Evolutionary conservation across 1,140 invertebrate species (phyloP), one percentile per base, ranked within the genome.

Genomic region (Physella acuta): DNA sequence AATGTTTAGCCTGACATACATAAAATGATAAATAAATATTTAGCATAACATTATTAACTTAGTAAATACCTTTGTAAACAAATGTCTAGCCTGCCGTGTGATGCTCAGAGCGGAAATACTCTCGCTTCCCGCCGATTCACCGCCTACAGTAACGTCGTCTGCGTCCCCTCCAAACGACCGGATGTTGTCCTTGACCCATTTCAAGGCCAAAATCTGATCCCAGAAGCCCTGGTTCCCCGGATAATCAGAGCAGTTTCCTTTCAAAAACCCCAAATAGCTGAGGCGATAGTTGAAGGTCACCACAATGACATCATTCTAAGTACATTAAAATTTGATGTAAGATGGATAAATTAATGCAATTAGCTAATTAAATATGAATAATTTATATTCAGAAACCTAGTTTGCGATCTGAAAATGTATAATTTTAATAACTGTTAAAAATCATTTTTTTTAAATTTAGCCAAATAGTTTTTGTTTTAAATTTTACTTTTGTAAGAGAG

Each of bases 181-280:
- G 51, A 81, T 78, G 67, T 82, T 79, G 49, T 74, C 65, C 24
- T 76, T 71, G n/a, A 81, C 69, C 94, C 94, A 97, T 72, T 92
- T 88, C 71, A 98, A 91, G 1, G 94, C 95, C 78, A 96, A 75
- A 0, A 92, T 90, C 85, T 97, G 94, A 86, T 98, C 95, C 90
- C 92, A 84, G 33, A 89, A 77, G 26, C 88, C 88, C 73, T 82
- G 79, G 73, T 89, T 89, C 17, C 88, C 88, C 17, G 81, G 78
- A 3, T 62, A 16, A 26, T 39, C 39, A 11, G 62, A 55, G 51
- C 71, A 61, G 1, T 71, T 73, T 33, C 67, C 66, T 30, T 65
- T 56, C 4, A 81, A 55, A 69, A 79, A 81, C 39, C 85, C 86
- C 53, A 87, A 81, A 8, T 80, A 44, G 8, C 86, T 73, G 79